Percentiles rank a stretch among this genome's conserved stretches.
Conservation (phyloP, 2,797 vertebrate species). For the Acipenser ruthenus region DNA sequence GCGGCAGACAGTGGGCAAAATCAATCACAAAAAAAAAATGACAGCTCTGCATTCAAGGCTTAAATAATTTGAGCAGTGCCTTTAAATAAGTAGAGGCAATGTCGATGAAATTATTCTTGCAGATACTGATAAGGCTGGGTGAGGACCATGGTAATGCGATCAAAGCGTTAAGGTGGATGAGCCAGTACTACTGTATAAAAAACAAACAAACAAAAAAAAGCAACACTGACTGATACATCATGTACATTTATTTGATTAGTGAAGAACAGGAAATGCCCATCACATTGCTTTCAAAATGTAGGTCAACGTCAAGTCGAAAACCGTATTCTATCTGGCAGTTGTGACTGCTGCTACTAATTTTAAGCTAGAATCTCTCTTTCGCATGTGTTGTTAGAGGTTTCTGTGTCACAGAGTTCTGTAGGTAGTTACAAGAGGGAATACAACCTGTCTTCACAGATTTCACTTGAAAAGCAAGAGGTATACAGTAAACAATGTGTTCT, state of each 20-base stretch:
- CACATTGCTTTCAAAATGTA: too few relatives aligned
- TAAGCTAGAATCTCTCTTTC: too few relatives aligned
- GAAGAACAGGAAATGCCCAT: too few relatives aligned
- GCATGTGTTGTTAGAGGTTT: slow-evolving; percentile 16
- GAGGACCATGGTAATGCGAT: slow-evolving; percentile 36
- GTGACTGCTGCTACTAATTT: too few relatives aligned
- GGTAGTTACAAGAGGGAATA: slow-evolving; percentile 44
- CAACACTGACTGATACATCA: slow-evolving; percentile 35
- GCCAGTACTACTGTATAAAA: slow-evolving; percentile 57
- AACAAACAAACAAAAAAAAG: slow-evolving; percentile 42
- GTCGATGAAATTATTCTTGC: too few relatives aligned
- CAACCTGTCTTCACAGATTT: slow-evolving; percentile 44
- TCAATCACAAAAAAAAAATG: too few relatives aligned
- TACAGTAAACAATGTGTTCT: slow-evolving; percentile 31
- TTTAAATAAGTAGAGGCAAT: too few relatives aligned
- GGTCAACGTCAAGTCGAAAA: too few relatives aligned
- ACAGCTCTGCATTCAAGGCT: too few relatives aligned
- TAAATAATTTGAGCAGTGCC: too few relatives aligned
- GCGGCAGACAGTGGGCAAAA: too few relatives aligned
- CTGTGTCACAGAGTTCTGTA: slow-evolving; percentile 35
- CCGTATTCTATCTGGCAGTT: too few relatives aligned
- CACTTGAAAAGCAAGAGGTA: slow-evolving; percentile 52
- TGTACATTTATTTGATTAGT: not conserved
- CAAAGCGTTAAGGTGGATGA: slow-evolving; percentile 41
- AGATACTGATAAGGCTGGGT: slow-evolving; percentile 42